phyloP scores from a whole-genome alignment of 37 sponge, comb jelly and placozoan species.

The Beroe ovata region DNA sequence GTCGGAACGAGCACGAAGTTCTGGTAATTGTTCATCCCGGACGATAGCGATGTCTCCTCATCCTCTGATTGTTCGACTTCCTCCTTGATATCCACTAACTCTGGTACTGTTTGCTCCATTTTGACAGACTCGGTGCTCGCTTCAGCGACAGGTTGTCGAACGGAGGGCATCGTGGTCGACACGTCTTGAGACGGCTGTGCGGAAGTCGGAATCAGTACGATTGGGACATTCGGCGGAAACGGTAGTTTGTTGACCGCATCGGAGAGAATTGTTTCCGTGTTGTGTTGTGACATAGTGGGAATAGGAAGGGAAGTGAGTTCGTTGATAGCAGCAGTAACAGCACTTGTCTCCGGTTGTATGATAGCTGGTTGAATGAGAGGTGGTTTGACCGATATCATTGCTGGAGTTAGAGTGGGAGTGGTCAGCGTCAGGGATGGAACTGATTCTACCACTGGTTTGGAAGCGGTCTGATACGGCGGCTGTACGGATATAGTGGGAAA shows the following conservation, averaged over 20 bases:
- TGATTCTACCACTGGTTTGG: not conserved
- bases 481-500: not conserved
- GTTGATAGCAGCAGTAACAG: too few relatives aligned
- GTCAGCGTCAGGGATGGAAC: not conserved
- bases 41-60: not conserved
- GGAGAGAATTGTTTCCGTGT: not conserved
- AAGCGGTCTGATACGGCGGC: not conserved
- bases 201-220: not conserved
- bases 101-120: slow-evolving; percentile 49
- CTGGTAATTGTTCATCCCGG: not conserved
- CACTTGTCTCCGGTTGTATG: too few relatives aligned
- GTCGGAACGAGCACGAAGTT: slow-evolving; percentile 52
- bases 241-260: not conserved
- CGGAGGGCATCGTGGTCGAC: not conserved
- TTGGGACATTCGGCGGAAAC: slow-evolving; percentile 3
- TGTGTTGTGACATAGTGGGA: not conserved
- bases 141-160: slow-evolving; percentile 22
- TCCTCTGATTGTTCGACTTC: not conserved
- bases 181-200: slow-evolving; percentile 17
- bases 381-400: not conserved
- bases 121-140: not conserved
- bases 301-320: too few relatives aligned
- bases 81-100: slow-evolving; percentile 50
- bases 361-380: not conserved
- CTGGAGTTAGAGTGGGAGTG: not conserved